Evolutionary conservation across 1,140 invertebrate species (phyloP), one percentile per base, ranked within the genome.

Genomic region (Rhopalosiphum padi): DNA sequence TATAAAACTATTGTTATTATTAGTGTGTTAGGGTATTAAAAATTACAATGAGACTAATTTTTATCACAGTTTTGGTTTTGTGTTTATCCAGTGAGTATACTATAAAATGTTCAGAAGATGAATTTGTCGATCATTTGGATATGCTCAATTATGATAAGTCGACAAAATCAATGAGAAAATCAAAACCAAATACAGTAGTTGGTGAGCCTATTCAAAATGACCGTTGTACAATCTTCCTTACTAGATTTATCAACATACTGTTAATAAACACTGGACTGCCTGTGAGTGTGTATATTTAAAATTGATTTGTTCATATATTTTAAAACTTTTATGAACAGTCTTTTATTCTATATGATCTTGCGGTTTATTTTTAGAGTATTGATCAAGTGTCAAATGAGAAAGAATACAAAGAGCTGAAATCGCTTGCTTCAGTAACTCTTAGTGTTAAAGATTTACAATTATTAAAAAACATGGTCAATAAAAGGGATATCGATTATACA

Each of bases 81-180:
- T 68, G 15, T 60, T 90, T 90, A n/a, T 90, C 35, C 1, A 90
- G 37, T 23, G 23, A 21, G 18, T 60, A 41, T 18, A 41, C 53
- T 15, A 23, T 68, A n/a, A 68, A 60, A 48, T 82, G 68, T 82
- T n/a, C n/a, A 2, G 43, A 51, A n/a, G 23, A 82, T 21, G 60
- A 91, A 35, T 46, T 15, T 23, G 68, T 82, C 18, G 82, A 93
- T 55, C 91, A 82, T 7, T 85, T 93, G 48, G 91, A 93, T n/a
- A 86, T 93, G 91, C 23, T 82, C 30, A 93, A 93, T 11, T 93
- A 93, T 41, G 91, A 93, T 55, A 48, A 82, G 6, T 46, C 22
- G 21, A 86, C 91, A 2, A 86, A 53, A 23, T 93, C 91, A 25
- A 93, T 93, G 91, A 93, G 43, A 37, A 90, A 8, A 41, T 37